Evolutionary conservation across 2,888 invertebrate species (phyloP).

Genomic region (Caenorhabditis sinica): DNA sequence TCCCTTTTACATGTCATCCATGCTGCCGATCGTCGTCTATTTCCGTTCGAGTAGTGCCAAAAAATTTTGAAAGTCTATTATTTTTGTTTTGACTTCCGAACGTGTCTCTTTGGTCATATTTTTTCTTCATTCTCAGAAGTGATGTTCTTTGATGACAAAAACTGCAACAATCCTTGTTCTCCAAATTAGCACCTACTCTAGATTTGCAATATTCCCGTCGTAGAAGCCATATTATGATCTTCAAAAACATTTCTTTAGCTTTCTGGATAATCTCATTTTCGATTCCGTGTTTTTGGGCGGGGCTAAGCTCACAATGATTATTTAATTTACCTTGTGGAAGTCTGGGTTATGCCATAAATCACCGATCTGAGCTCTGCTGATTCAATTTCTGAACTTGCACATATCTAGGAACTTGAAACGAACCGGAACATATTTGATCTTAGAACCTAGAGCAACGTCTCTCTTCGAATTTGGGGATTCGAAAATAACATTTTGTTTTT

Average conservation of each 20-base stretch:
- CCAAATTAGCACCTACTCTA: constrained; percentile 36
- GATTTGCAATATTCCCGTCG: constrained; percentile 20
- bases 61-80: constrained; percentile 2
- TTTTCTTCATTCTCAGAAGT: background rate
- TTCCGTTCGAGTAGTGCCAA: constrained; percentile 27
- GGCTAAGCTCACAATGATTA: background rate
- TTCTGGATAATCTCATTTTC: constrained; percentile 11
- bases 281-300: constrained; percentile 5
- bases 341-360: constrained; percentile 45
- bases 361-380: background rate
- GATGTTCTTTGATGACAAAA: constrained; percentile 25
- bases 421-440: constrained; percentile 9
- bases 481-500: constrained; percentile 46
- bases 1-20: constrained; percentile 29
- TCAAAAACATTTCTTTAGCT: constrained; percentile 33
- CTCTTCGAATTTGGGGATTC: constrained; percentile 2
- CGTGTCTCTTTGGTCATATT: no score
- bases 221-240: constrained; percentile 31
- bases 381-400: constrained; percentile 36
- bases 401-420: background rate
- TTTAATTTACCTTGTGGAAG: constrained; percentile 9
- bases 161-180: background rate
- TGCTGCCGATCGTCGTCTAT: constrained; percentile 5
- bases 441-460: constrained; percentile 12
- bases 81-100: background rate